Conservation (phyloP, 2,888 invertebrate genomes). For the Nycteola revayana region DNA sequence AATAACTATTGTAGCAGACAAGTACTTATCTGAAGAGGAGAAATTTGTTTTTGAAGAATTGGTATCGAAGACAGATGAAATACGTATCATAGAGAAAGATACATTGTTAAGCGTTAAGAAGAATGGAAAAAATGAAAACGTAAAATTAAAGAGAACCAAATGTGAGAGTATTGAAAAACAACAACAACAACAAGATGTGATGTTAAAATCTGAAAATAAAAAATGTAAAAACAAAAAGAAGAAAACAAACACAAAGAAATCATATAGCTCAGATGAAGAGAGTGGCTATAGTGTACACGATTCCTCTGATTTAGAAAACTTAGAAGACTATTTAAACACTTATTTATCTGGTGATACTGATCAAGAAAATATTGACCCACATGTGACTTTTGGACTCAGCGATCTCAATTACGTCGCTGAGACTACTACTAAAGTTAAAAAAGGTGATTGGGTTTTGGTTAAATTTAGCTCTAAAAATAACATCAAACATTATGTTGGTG, state of each 20-base stretch:
- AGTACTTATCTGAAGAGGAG: no score
- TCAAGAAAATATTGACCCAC: background rate
- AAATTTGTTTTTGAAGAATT: no score
- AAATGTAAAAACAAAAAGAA: background rate
- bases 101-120: background rate
- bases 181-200: background rate
- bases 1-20: no score
- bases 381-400: background rate
- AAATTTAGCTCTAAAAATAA: conserved; percentile 3
- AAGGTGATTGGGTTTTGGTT: conserved; percentile 3
- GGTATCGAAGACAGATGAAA: no score
- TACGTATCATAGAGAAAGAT: no score
- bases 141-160: background rate
- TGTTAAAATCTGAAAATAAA: background rate
- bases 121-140: background rate
- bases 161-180: background rate
- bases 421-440: background rate
- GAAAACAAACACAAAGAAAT: background rate
- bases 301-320: background rate
- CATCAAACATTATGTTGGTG: conserved; percentile 6
- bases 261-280: background rate
- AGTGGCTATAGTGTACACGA: background rate
- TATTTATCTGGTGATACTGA: background rate
- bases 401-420: background rate
- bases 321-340: background rate